Evolutionary conservation across 1,140 invertebrate genomes (phyloP).

Genomic region (Mamestra configurata): DNA sequence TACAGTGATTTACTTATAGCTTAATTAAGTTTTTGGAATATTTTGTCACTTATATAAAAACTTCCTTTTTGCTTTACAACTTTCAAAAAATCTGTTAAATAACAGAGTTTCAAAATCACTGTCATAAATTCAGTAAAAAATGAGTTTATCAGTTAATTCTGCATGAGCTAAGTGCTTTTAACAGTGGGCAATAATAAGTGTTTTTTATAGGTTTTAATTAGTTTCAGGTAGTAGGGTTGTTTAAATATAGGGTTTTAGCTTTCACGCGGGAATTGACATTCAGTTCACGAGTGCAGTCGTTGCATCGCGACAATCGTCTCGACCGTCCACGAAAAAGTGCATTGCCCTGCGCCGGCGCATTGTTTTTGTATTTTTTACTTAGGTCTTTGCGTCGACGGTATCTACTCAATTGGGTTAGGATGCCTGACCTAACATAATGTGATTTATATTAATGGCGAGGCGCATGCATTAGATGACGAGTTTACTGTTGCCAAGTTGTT

Average conservation of each 20-base stretch:
- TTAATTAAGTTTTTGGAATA: too few relatives aligned
- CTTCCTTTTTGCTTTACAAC: too few relatives aligned
- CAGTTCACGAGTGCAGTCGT: conserved; percentile 65
- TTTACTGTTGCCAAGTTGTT: conserved; percentile 38
- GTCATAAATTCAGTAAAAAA: background rate
- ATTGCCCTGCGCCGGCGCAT: conserved; percentile 73
- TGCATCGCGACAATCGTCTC: conserved; percentile 67
- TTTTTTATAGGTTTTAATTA: background rate
- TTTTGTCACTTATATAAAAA: too few relatives aligned
- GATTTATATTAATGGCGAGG: conserved; percentile 73
- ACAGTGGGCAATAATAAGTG: background rate
- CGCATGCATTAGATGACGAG: conserved; percentile 56
- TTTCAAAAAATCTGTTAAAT: too few relatives aligned
- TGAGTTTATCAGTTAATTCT: background rate
- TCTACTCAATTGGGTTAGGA: conserved; percentile 82
- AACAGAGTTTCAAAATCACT: too few relatives aligned
- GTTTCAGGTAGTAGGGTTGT: background rate
- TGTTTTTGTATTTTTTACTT: conserved; percentile 70
- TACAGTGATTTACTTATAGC: too few relatives aligned
- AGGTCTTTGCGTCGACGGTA: conserved; percentile 67
- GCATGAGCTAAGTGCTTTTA: background rate
- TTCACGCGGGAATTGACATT: conserved; percentile 57
- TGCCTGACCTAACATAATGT: conserved; percentile 85
- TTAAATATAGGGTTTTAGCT: background rate
- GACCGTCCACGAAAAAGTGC: conserved; percentile 84